These are phyloP conservation scores for Ooceraea biroi DNA, from an alignment of 1,140 invertebrate species.

Conservation along the genomic window DNA sequence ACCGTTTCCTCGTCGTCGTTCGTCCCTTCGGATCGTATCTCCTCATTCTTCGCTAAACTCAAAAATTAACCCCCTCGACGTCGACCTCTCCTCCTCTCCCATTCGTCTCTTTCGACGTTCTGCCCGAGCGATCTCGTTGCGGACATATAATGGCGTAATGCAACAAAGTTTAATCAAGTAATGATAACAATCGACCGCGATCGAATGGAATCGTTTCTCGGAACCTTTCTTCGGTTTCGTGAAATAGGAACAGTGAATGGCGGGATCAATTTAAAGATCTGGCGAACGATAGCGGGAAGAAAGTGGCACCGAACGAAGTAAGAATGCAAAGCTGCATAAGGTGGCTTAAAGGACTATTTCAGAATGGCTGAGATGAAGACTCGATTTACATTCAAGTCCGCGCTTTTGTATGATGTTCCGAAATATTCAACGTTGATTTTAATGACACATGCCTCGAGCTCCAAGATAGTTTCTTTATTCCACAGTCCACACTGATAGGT, in stretches of 20 bases:
- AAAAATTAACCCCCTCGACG: constrained; percentile 44
- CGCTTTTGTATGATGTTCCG: no score
- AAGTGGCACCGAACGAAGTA: not conserved
- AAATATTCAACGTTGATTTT: not conserved
- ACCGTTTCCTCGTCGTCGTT: not conserved
- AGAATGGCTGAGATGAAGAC: not conserved
- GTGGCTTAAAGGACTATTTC: not conserved
- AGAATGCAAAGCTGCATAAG: not conserved
- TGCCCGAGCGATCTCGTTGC: constrained; percentile 22
- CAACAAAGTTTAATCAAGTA: constrained; percentile 27
- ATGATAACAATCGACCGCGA: constrained; percentile 32
- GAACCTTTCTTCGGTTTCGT: not conserved
- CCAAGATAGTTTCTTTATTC: no score
- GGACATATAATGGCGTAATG: constrained; percentile 29
- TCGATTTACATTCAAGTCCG: not conserved
- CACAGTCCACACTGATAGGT: no score
- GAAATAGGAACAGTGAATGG: not conserved
- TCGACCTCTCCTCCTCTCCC: not conserved
- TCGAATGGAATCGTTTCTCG: constrained; percentile 11
- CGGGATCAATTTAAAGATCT: constrained; percentile 13
- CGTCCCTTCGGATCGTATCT: not conserved
- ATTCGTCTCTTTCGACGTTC: not conserved
- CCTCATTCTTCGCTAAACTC: constrained; percentile 26
- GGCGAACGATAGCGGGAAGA: not conserved
- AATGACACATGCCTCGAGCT: no score